phyloP scores from a whole-genome alignment of 1,140 invertebrate species.

The Nilaparvata lugens region DNA sequence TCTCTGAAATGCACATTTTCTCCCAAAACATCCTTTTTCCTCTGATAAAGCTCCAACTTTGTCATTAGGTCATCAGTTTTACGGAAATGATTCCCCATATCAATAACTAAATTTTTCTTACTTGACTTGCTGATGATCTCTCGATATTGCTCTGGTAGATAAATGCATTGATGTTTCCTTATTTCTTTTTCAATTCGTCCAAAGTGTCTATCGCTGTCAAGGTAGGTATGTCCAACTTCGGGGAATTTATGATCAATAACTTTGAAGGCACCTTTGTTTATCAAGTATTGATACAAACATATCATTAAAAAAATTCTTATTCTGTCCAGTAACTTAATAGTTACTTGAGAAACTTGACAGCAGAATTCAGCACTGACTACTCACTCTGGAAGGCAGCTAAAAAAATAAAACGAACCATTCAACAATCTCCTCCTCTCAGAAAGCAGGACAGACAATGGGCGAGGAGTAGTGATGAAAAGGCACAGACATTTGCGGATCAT shows the following conservation, averaged over 20 bases:
- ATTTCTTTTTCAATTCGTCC: slow-evolving; percentile 6
- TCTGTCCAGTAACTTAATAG: too few species aligned
- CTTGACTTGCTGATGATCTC: background rate
- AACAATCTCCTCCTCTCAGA: too few species aligned
- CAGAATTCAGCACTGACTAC: too few species aligned
- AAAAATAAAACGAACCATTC: too few species aligned
- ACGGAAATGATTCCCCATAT: background rate
- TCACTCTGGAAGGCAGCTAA: too few species aligned
- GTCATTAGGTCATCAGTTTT: background rate
- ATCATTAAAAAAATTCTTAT: background rate
- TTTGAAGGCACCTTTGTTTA: slow-evolving; percentile 6
- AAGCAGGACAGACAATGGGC: too few species aligned
- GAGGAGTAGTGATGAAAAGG: too few species aligned
- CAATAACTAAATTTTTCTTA: too few species aligned
- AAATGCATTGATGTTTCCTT: background rate
- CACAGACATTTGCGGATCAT: too few species aligned
- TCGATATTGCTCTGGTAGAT: slow-evolving; percentile 3
- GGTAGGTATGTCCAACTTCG: slow-evolving; percentile 8
- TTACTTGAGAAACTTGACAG: too few species aligned
- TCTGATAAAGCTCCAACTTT: background rate
- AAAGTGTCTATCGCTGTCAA: slow-evolving; percentile 8
- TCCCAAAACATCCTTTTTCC: background rate
- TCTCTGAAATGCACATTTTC: background rate
- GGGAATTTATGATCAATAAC: slow-evolving; percentile 9
- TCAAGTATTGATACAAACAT: slow-evolving; percentile 10